Evolutionary conservation across 2,797 vertebrate species (phyloP).

Genomic region (Melanogrammus aeglefinus): DNA sequence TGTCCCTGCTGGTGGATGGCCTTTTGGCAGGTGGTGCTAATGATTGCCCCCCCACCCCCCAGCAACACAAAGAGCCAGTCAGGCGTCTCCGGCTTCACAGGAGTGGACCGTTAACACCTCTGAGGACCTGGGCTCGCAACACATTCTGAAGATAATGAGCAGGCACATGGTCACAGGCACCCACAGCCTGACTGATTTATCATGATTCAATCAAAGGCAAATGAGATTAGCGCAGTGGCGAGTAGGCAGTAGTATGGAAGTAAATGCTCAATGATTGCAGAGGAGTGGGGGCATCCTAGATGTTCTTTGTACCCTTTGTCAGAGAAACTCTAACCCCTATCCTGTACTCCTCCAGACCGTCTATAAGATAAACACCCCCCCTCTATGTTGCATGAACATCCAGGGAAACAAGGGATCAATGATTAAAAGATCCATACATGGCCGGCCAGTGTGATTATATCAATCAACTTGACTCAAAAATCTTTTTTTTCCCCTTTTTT

Average conservation of each 20-base stretch:
- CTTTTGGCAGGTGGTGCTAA: conserved; percentile 18
- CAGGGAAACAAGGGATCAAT: conserved; percentile 72
- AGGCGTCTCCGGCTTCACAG: conserved; percentile 34
- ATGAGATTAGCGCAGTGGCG: conserved; percentile 68
- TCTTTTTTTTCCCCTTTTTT: neutral
- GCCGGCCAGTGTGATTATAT: conserved; percentile 47
- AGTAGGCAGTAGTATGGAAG: conserved; percentile 59
- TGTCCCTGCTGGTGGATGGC: conserved; percentile 8
- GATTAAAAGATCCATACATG: conserved; percentile 50
- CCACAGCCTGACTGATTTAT: conserved; percentile 57
- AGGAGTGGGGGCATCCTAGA: conserved; percentile 37
- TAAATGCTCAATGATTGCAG: conserved; percentile 16
- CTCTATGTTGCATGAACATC: conserved; percentile 29
- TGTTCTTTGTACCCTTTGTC: conserved; percentile 58
- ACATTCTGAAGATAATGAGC: conserved; percentile 54
- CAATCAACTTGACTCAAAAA: neutral
- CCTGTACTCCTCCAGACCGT: conserved; percentile 38
- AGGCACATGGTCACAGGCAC: conserved; percentile 51
- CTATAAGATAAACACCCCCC: conserved; percentile 50
- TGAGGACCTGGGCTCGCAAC: conserved; percentile 26
- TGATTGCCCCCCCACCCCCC: neutral
- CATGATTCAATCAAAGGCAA: conserved; percentile 72
- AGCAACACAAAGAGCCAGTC: conserved; percentile 12
- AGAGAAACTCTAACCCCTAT: conserved; percentile 27
- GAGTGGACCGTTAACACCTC: conserved; percentile 52